phyloP scores from a whole-genome alignment of 2,888 invertebrate species.

The Lepeophtheirus nordmannii region DNA sequence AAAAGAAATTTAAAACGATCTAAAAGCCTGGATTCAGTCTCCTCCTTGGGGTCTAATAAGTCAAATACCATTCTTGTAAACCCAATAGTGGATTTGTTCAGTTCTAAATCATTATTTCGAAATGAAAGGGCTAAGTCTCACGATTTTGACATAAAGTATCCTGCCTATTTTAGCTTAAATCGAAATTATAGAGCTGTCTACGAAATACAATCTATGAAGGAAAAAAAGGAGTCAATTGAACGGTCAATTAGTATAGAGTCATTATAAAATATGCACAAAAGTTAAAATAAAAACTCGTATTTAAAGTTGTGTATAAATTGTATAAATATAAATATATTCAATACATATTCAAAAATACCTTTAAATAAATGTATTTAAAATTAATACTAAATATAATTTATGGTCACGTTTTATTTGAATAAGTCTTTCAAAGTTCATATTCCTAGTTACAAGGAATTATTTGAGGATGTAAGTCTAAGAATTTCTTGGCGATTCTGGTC shows the following conservation, averaged over 20 bases:
- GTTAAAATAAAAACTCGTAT: not conserved
- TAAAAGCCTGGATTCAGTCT: not conserved
- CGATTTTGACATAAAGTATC: not conserved
- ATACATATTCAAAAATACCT: no score
- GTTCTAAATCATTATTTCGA: not conserved
- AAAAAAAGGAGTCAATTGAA: not conserved
- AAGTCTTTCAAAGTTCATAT: no score
- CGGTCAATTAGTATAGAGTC: not conserved
- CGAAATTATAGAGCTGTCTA: not conserved
- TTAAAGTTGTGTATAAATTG: not conserved
- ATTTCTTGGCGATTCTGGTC: not conserved
- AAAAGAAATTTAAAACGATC: not conserved
- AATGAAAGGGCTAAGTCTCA: not conserved
- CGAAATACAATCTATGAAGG: not conserved
- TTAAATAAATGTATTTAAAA: no score
- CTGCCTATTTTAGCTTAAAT: not conserved
- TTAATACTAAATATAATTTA: no score
- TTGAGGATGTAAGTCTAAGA: not conserved
- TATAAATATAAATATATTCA: not conserved
- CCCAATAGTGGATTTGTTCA: not conserved
- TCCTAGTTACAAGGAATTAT: not conserved
- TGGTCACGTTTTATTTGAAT: no score
- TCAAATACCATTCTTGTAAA: not conserved
- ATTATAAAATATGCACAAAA: not conserved
- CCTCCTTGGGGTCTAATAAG: not conserved